These are phyloP conservation scores for Chitala chitala DNA, from an alignment of 2,113 vertebrate genomes.

Conservation along the genomic window DNA sequence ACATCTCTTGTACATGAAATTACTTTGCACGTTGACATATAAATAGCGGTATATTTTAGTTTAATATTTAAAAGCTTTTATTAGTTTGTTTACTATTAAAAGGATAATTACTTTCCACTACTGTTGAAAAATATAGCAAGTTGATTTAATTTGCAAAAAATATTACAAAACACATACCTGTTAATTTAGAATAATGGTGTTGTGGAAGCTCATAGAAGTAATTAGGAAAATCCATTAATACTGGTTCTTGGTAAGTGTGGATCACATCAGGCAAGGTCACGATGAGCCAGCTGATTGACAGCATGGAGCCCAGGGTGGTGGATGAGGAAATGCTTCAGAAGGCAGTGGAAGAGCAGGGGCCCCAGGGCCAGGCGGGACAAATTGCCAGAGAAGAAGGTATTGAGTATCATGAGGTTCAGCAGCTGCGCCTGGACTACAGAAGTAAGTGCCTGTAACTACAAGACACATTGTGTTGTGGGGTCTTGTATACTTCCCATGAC, in stretches of 20 bases:
- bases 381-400: conserved; percentile 58
- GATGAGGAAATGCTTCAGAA: conserved; percentile 66
- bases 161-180: too few relatives aligned
- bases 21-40: too few relatives aligned
- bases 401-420: conserved; percentile 55
- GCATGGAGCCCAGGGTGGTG: conserved; percentile 59
- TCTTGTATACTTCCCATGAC: too few relatives aligned
- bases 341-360: conserved; percentile 63
- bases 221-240: too few relatives aligned
- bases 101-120: neutral
- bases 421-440: conserved; percentile 72
- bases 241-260: too few relatives aligned
- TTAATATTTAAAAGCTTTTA: neutral
- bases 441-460: conserved; percentile 57
- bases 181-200: too few relatives aligned
- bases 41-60: neutral
- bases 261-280: conserved; percentile 7
- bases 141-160: too few relatives aligned
- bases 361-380: conserved; percentile 46
- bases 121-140: too few relatives aligned
- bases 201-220: too few relatives aligned
- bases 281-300: conserved; percentile 54
- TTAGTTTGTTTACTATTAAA: neutral
- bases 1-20: too few relatives aligned
- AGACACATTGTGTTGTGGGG: neutral